phyloP scores from a whole-genome alignment of 1,140 invertebrate genomes.

The Bombus sibiricus region DNA sequence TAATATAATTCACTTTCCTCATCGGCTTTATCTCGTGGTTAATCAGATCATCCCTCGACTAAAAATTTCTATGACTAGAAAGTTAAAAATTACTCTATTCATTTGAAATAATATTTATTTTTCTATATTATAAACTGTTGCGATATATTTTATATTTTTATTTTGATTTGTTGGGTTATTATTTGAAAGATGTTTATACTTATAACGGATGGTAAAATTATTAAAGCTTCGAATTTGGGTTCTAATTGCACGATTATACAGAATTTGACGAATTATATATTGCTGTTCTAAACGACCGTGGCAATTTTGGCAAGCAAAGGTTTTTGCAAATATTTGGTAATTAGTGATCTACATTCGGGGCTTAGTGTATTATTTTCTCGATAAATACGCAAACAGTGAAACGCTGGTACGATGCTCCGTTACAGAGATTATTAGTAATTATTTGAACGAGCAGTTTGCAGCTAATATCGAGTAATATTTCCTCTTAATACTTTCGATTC shows the following conservation, averaged over 20 bases:
- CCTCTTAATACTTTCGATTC: too few relatives aligned
- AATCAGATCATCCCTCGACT: too few relatives aligned
- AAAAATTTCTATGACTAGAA: not conserved
- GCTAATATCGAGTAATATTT: too few relatives aligned
- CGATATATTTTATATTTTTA: not conserved
- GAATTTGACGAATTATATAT: not conserved
- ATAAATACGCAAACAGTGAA: constrained; percentile 29
- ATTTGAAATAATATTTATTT: not conserved
- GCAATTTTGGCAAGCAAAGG: not conserved
- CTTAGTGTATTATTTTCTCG: constrained; percentile 51
- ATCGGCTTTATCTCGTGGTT: too few relatives aligned
- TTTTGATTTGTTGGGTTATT: not conserved
- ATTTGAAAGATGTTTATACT: not conserved
- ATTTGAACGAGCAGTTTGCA: not conserved
- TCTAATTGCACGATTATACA: not conserved
- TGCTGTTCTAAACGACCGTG: not conserved
- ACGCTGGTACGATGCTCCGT: not conserved
- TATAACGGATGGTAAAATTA: not conserved
- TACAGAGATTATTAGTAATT: not conserved
- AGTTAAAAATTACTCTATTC: not conserved
- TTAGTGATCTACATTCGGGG: constrained; percentile 54
- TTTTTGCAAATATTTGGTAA: constrained; percentile 58
- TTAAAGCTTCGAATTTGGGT: not conserved
- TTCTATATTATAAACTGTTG: not conserved
- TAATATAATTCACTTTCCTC: not conserved